Base-by-base conservation (phyloP, 2,888 invertebrate genomes). In the Harpalus rufipes region DNA sequence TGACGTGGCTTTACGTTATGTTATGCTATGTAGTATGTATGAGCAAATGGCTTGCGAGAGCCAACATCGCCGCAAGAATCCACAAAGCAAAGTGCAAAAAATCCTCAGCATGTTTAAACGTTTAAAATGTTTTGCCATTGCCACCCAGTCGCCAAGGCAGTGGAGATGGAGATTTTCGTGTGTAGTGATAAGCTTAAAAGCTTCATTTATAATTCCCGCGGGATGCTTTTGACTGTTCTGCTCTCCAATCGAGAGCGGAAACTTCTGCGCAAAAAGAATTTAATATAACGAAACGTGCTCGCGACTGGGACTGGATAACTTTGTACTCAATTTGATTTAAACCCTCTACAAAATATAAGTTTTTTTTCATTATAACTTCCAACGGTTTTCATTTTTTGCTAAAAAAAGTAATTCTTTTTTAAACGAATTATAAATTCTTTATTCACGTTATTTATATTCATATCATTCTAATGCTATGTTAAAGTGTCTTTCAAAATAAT, bases 81-180 rank as follows among this genome's bases (percentile, higher is more conserved):
- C 72, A 74, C 72, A 74, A 74, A 74, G 72, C 72, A 74, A 74
- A 74, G 72, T 74, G 72, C 72, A 74, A 74, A 74, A 74, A 74
- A 74, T 74, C 7, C 44, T 74, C 16, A 74, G 72, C 59, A 58
- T 78, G 78, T 78, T 78, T 78, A 78, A 76, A 18, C 78, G 78
- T 39, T 78, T 78, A 78, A 58, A 78, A 78, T 78, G 78, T 78
- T 78, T 78, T 78, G 56, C 78, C 59, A 78, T 78, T 58, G 56
- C 78, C 59, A 78, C 59, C 78, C 72, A 32, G 39, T 25, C 32
- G 32, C 32, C 32, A 32, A 32, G 32, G 10, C 2, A 51, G 39
- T 32, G 68, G 12, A 8, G 41, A 3, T 56, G 56, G 12, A 51
- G 76, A 76, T 68, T 68, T 63, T 68, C 68, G 68, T 14, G 39